phyloP scores from a whole-genome alignment of 2,888 invertebrate species.

The Himalopsyche kuldschensis region DNA sequence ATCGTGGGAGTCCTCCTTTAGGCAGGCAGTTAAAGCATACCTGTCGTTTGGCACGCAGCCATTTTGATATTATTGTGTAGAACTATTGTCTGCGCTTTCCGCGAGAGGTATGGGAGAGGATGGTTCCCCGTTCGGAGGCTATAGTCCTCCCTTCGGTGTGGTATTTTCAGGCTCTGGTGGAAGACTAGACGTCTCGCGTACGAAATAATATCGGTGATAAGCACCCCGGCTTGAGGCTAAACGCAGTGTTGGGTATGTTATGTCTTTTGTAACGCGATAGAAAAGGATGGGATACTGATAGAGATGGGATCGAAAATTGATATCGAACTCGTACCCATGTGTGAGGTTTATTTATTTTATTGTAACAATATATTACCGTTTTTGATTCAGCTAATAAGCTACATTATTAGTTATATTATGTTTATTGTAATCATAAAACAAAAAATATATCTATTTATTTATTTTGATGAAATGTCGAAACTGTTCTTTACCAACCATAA shows the following conservation, averaged over 20 bases:
- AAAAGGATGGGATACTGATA: not conserved
- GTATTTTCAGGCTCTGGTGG: not conserved
- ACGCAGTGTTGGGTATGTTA: not conserved
- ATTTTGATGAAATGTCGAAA: too few species aligned
- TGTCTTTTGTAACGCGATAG: not conserved
- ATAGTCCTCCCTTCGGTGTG: not conserved
- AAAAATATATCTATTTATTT: too few species aligned
- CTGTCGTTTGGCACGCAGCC: conserved; percentile 35
- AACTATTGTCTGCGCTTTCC: conserved; percentile 28
- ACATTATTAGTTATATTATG: too few species aligned
- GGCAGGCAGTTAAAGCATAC: conserved; percentile 26
- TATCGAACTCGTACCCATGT: not conserved
- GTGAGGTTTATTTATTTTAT: too few species aligned
- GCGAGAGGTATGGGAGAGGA: not conserved
- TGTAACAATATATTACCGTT: too few species aligned
- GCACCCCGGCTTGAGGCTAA: not conserved
- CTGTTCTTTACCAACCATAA: too few species aligned
- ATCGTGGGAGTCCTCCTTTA: not conserved
- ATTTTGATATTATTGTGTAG: conserved; percentile 34
- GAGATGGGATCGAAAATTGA: not conserved
- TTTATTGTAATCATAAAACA: too few species aligned
- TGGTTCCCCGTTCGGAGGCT: not conserved
- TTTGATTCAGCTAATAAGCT: too few species aligned
- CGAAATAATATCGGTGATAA: not conserved
- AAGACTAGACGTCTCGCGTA: not conserved